Conservation (phyloP, 2,888 invertebrate species). For the Rhagophthalmus giganteus region DNA sequence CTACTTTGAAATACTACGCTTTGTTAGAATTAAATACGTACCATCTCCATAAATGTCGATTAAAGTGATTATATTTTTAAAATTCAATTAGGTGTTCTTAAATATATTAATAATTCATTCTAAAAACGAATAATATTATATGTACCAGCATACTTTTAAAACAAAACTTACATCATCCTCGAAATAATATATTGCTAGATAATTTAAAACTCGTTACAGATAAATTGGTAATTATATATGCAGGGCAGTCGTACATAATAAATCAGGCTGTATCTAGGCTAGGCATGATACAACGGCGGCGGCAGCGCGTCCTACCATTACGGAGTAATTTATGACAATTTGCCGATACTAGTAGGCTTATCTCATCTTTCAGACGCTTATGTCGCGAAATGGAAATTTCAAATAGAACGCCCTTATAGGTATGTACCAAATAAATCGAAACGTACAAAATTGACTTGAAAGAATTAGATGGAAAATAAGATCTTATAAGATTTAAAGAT, state of each 20-base stretch:
- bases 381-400: constrained; percentile 25
- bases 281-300: constrained; percentile 32
- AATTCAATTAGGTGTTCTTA: too few relatives aligned
- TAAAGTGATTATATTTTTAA: too few relatives aligned
- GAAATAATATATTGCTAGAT: constrained; percentile 23
- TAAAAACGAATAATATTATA: background rate
- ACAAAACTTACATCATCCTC: constrained; percentile 19
- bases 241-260: constrained; percentile 33
- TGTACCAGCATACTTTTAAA: constrained; percentile 1
- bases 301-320: constrained; percentile 24
- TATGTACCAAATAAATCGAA: constrained; percentile 26
- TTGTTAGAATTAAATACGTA: too few relatives aligned
- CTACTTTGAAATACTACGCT: too few relatives aligned
- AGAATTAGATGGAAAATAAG: constrained; percentile 23
- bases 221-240: constrained; percentile 36
- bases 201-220: constrained; percentile 38
- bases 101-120: too few relatives aligned
- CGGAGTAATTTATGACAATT: constrained; percentile 35
- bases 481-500: too few relatives aligned
- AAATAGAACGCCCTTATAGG: constrained; percentile 29
- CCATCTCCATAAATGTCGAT: too few relatives aligned
- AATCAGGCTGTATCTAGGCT: constrained; percentile 36
- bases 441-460: constrained; percentile 24
- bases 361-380: constrained; percentile 29
- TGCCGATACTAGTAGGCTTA: constrained; percentile 33